A percentile compares a stretch with the other conserved stretches of the same genome.
Conservation (phyloP, 2,113 vertebrate species). For the Carassius gibelio region DNA sequence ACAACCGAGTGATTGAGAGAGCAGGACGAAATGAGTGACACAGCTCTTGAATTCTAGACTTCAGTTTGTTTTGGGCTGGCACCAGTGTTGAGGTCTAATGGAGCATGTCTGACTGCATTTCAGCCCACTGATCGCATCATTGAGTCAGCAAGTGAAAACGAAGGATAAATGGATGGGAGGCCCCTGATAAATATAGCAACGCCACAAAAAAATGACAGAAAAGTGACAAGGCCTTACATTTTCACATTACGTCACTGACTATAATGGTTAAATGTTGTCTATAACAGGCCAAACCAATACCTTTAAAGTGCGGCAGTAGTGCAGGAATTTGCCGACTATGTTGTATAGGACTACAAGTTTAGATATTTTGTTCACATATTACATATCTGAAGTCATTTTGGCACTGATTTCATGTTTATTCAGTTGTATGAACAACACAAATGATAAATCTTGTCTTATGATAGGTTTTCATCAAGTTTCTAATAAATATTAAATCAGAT, state of each 20-base stretch:
- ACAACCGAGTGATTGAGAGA: background rate
- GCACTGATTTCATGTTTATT: background rate
- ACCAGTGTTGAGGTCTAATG: constrained; percentile 21
- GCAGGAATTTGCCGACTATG: background rate
- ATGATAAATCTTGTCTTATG: background rate
- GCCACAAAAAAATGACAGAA: background rate
- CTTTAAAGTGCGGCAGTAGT: background rate
- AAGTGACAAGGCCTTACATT: background rate
- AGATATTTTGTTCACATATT: background rate
- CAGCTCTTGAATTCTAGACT: constrained; percentile 11
- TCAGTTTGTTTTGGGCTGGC: constrained; percentile 6
- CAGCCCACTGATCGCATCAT: constrained; percentile 29
- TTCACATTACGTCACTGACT: background rate
- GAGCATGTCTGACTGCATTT: constrained; percentile 33
- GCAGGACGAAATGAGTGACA: constrained; percentile 19
- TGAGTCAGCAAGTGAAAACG: constrained; percentile 15
- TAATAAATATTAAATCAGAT: background rate
- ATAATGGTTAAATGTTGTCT: background rate
- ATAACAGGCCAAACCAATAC: background rate
- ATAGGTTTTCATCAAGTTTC: background rate
- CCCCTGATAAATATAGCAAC: background rate
- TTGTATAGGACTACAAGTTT: background rate
- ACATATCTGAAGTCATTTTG: background rate
- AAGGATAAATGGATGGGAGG: constrained; percentile 1
- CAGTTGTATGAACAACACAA: background rate